A percentile compares a stretch with the other conserved stretches of the same genome.
These are phyloP conservation scores for Sarcophaga subvicina DNA, from an alignment of 2,888 invertebrate genomes.

Conservation along the genomic window DNA sequence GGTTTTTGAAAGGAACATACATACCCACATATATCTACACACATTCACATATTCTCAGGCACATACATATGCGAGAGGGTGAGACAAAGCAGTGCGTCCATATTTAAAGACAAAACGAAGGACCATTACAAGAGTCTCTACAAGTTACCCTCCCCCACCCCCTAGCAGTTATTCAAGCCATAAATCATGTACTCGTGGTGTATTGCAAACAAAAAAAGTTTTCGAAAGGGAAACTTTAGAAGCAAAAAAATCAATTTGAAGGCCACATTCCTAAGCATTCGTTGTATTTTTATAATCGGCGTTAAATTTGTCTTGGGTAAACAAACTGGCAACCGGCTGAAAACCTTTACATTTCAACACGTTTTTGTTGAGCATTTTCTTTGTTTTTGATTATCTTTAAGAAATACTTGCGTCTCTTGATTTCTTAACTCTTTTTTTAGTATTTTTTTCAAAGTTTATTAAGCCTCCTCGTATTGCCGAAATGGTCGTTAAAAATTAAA, in stretches of 20 bases:
- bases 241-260: not conserved
- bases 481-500: no score
- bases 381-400: slow-evolving; percentile 10
- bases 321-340: slow-evolving; percentile 60
- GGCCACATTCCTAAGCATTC: slow-evolving; percentile 55
- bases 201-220: slow-evolving; percentile 28
- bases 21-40: not conserved
- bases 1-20: slow-evolving; percentile 53
- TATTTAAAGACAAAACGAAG: not conserved
- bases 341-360: slow-evolving; percentile 69
- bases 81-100: slow-evolving; percentile 9
- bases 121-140: not conserved
- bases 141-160: not conserved
- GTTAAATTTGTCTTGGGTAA: slow-evolving; percentile 77
- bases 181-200: slow-evolving; percentile 71
- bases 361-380: slow-evolving; percentile 57
- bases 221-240: not conserved
- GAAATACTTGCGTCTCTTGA: slow-evolving; percentile 35
- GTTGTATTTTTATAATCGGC: slow-evolving; percentile 68
- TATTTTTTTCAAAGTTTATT: not conserved
- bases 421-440: slow-evolving; percentile 46
- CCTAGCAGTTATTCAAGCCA: slow-evolving; percentile 50
- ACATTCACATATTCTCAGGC: not conserved
- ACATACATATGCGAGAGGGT: not conserved
- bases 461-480: not conserved